Evolutionary conservation across 1,140 invertebrate genomes (phyloP).

Genomic region (Ylistrum balloti): DNA sequence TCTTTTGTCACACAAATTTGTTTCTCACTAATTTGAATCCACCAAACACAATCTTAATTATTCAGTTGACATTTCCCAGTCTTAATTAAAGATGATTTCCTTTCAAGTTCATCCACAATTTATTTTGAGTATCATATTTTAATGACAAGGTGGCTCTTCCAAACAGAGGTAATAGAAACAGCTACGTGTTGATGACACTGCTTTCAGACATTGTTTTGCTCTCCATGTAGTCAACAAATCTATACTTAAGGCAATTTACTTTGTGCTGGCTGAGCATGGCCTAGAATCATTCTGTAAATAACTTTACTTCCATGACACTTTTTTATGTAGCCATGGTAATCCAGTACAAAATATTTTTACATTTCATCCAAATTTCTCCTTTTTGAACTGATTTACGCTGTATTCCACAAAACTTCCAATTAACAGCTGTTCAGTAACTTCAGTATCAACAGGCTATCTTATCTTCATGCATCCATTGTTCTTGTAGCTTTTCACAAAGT

Average conservation of each 20-base stretch:
- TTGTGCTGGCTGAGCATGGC: background rate
- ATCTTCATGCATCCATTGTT: no score
- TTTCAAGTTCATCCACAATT: background rate
- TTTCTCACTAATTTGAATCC: background rate
- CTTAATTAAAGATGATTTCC: constrained; percentile 1
- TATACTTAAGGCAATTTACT: background rate
- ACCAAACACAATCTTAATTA: no score
- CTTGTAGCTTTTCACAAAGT: no score
- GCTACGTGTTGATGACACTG: background rate
- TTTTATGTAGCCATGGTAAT: no score
- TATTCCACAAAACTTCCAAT: no score
- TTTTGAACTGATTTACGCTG: no score
- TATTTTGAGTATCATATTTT: background rate
- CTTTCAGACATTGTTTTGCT: background rate
- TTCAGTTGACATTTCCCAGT: no score
- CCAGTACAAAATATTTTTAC: background rate
- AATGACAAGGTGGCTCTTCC: background rate
- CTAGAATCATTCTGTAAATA: background rate
- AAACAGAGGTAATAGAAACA: background rate
- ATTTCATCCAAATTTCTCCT: no score
- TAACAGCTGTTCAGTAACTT: no score
- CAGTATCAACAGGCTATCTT: no score
- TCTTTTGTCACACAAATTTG: background rate
- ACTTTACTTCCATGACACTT: no score
- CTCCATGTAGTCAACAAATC: background rate